Conservation (phyloP, 2,888 invertebrate genomes). For the Chromoteleia sp. region DNA sequence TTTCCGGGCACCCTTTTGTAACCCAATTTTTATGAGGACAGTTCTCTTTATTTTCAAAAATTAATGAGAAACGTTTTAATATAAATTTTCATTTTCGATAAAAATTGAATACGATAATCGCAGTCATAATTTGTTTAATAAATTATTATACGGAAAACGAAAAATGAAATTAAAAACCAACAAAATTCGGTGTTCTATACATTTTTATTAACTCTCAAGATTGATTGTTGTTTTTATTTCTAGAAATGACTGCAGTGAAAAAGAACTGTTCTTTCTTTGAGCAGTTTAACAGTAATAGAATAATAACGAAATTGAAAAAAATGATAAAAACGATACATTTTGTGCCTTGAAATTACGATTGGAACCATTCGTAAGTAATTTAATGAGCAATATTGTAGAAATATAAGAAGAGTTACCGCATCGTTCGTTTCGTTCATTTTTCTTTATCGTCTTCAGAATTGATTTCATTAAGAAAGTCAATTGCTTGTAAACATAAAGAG, state of each 20-base stretch:
- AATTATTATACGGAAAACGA: not conserved
- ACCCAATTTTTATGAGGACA: not conserved
- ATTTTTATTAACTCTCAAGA: not conserved
- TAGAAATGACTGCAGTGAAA: not conserved
- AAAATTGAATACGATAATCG: not conserved
- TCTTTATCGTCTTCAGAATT: not conserved
- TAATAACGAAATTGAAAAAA: not conserved
- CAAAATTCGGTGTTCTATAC: not conserved
- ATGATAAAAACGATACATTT: not conserved
- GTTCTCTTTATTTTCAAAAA: not conserved
- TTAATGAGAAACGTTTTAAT: too few relatives aligned
- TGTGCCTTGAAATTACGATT: not conserved
- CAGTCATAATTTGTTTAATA: not conserved
- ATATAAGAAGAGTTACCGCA: not conserved
- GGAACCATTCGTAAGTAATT: not conserved
- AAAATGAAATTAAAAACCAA: not conserved
- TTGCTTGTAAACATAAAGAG: not conserved
- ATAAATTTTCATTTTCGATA: not conserved
- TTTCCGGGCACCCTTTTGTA: not conserved
- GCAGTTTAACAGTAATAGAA: too few relatives aligned
- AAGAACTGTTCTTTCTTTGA: too few relatives aligned
- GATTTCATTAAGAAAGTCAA: not conserved
- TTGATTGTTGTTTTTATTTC: not conserved
- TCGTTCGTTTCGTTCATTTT: not conserved
- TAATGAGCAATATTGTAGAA: slow-evolving; percentile 1